phyloP scores from a whole-genome alignment of 1,140 invertebrate species.

The Subanguina moxae region DNA sequence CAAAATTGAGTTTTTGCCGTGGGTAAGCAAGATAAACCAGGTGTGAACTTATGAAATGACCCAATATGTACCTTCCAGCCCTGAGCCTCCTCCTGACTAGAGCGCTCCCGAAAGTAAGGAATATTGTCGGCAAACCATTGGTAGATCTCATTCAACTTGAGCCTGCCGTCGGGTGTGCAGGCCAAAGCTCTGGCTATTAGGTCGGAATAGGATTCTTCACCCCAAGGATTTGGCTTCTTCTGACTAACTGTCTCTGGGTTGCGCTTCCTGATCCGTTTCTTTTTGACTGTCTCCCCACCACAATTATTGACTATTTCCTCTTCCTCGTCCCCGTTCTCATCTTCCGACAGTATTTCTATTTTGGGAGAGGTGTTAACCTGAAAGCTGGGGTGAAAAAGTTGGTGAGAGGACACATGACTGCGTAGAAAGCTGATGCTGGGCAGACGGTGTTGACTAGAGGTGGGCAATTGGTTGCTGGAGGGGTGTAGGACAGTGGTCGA shows the following conservation, averaged over 20 bases:
- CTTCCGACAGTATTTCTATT: neutral
- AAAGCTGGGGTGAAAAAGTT: neutral
- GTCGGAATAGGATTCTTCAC: constrained; percentile 57
- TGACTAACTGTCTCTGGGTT: constrained; percentile 46
- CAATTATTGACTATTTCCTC: neutral
- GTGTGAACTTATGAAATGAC: too few species aligned
- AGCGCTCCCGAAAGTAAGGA: constrained; percentile 55
- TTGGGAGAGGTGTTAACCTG: neutral
- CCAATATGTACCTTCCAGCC: constrained; percentile 58
- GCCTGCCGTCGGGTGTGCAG: constrained; percentile 45
- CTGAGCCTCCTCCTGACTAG: constrained; percentile 54
- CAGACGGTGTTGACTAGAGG: constrained; percentile 10
- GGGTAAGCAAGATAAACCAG: too few species aligned
- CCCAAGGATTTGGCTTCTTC: constrained; percentile 58
- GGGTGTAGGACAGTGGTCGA: constrained; percentile 1
- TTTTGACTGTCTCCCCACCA: constrained; percentile 29
- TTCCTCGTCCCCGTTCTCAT: neutral
- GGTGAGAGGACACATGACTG: neutral
- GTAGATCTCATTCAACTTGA: constrained; percentile 59
- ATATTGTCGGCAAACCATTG: constrained; percentile 58
- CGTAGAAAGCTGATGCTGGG: neutral
- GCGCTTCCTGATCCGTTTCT: constrained; percentile 47
- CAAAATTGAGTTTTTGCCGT: too few species aligned
- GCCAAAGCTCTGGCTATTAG: constrained; percentile 51
- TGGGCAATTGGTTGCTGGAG: neutral